Evolutionary conservation across 2,797 vertebrate species (phyloP), one percentile per base, ranked within the genome.

Genomic region (Lindbergichthys nudifrons): DNA sequence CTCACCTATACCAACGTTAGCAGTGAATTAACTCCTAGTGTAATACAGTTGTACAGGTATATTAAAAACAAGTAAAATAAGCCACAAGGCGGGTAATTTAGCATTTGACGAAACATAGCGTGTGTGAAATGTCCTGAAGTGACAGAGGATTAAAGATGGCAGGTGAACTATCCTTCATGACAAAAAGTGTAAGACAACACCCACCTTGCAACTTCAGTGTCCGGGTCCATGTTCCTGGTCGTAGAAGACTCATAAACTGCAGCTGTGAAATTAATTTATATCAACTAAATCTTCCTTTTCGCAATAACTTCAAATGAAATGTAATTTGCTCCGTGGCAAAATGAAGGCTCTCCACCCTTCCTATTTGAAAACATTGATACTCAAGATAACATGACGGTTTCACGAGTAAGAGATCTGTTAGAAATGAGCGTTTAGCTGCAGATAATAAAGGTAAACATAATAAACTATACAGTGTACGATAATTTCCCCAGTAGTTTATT

Each of bases 191-290:
- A 18, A 1, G 10, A 10, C 26, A 54, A 32, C 47, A 77, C 87
- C 18, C 14, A 92, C 91, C 86, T 66, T 18, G 78, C 46, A 12
- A 82, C 81, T 26, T 85, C 88, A 8, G 15, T 23, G 54, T 89
- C 88, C 4, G 68, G 26, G 7, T 89, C 82, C 85, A 91, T 91
- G 59, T 26, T 47, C 59, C n/a, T 13, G 19, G 2, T 3, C 1
- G 1, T 11, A 3, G 21, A 12, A 15, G 1, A 1, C 7, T 21
- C 15, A 8, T 15, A 57, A 39, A 19, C 10, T 5, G 0, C 18
- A 21, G 23, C 6, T 16, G 10, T 4, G 1, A 3, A 15, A 8
- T 0, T 0, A 0, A 6, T 10, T 11, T 15, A 1, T 26, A 10
- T 13, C 4, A 1, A 30, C 32, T 18, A 56, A 47, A 36, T 21